Evolutionary conservation across 2,113 vertebrate species (phyloP).

Genomic region (Solea solea): DNA sequence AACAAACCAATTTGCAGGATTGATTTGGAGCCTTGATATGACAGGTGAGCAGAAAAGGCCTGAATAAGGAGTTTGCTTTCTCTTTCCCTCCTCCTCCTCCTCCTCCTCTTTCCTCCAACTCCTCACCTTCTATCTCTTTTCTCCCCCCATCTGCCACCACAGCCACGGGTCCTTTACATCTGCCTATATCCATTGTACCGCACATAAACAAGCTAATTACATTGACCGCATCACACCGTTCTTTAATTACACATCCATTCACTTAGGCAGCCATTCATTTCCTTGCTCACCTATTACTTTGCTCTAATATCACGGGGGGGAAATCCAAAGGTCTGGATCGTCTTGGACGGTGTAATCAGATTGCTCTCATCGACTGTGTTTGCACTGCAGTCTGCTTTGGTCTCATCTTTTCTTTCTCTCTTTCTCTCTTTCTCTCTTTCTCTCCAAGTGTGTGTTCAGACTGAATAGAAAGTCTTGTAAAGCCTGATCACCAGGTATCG

Average conservation of each 20-base stretch:
- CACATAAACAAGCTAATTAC: conserved; percentile 73
- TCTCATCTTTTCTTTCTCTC: not conserved
- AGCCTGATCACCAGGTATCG: conserved; percentile 8
- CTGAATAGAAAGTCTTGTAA: not conserved
- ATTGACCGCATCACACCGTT: conserved; percentile 51
- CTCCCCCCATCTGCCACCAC: conserved; percentile 24
- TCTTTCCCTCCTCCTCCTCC: conserved; percentile 28
- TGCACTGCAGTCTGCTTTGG: conserved; percentile 17
- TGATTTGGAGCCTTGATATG: conserved; percentile 85
- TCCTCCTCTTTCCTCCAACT: conserved; percentile 13
- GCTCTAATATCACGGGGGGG: conserved; percentile 41
- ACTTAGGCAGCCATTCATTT: conserved; percentile 59
- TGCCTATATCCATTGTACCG: conserved; percentile 32
- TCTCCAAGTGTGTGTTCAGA: not conserved
- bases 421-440: too few relatives aligned
- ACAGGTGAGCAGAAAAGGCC: conserved; percentile 79
- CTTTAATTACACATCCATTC: conserved; percentile 70
- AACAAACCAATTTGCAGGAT: conserved; percentile 85
- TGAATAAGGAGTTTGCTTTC: conserved; percentile 80
- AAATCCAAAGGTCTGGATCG: conserved; percentile 47
- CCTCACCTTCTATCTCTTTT: conserved; percentile 7
- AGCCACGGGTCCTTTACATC: conserved; percentile 1
- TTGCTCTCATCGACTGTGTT: conserved; percentile 41
- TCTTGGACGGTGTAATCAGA: conserved; percentile 50
- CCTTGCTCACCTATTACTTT: conserved; percentile 49